phyloP scores from a whole-genome alignment of 2,797 vertebrate species.

The Novumbra hubbsi region DNA sequence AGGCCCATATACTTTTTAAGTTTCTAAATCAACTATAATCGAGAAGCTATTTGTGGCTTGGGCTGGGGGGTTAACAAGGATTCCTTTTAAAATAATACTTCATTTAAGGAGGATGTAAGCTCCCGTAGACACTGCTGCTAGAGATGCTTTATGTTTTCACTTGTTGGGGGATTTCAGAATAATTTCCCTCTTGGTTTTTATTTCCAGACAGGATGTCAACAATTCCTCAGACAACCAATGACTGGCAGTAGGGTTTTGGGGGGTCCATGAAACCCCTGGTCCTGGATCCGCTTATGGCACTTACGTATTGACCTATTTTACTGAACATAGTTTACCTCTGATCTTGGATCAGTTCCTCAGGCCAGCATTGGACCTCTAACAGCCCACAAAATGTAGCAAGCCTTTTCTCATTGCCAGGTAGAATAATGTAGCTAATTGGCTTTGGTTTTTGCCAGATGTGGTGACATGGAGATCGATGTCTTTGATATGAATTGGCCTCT shows the following conservation, averaged over 20 bases:
- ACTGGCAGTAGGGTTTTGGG: slow-evolving; percentile 49
- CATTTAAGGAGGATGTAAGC: slow-evolving; percentile 26
- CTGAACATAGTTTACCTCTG: slow-evolving; percentile 30
- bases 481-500: slow-evolving; percentile 64
- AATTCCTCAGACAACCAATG: slow-evolving; percentile 75
- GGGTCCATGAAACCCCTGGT: slow-evolving; percentile 35
- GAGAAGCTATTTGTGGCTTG: slow-evolving; percentile 61
- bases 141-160: slow-evolving; percentile 61
- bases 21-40: slow-evolving; percentile 61
- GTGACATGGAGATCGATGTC: slow-evolving; percentile 73
- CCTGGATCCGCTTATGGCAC: slow-evolving; percentile 50
- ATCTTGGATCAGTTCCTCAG: slow-evolving; percentile 50
- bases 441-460: slow-evolving; percentile 84
- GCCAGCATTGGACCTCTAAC: slow-evolving; percentile 41
- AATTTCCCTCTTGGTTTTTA: slow-evolving; percentile 80
- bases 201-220: slow-evolving; percentile 79
- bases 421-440: slow-evolving; percentile 81
- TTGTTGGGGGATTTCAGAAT: slow-evolving; percentile 66
- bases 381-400: slow-evolving; percentile 68
- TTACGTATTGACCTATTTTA: slow-evolving; percentile 21
- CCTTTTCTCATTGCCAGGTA: slow-evolving; percentile 79
- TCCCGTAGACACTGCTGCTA: slow-evolving; percentile 41
- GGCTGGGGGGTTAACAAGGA: slow-evolving; percentile 31
- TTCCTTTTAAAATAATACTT: slow-evolving; percentile 42
- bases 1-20: slow-evolving; percentile 52